Evolutionary conservation across 2,113 vertebrate species (phyloP), one percentile per base, ranked within the genome.

Genomic region (Oophaga pumilio): DNA sequence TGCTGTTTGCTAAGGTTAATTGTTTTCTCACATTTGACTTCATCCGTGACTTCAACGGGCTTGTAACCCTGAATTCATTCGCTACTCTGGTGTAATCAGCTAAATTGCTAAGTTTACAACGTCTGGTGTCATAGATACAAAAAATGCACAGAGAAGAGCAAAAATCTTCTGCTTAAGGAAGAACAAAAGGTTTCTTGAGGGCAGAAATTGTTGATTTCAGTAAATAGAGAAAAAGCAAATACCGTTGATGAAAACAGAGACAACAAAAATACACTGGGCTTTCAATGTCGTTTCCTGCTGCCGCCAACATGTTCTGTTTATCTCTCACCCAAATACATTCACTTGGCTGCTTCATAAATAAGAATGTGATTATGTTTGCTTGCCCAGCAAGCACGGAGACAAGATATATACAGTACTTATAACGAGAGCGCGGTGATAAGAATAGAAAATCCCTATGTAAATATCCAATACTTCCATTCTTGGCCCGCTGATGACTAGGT

Each of bases 61-160:
- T 13, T 57, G 76, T 28, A 56, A 79, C 76, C 59, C 76, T 79
- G 85, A 66, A 53, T 86, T 28, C n/a, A 69, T 86, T 33, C 62
- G 24, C 43, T 26, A 28, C 56, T 56, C 62, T 57, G 57, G 78
- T 78, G 66, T 68, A 86, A 86, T 86, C 85, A 79, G 50, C 49
- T 28, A 53, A 86, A 79, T 79, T 69, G 76, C 64, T 80, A 52
- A 56, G 76, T 86, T 79, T 79, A 79, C 76, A 69, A 43, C 2
- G 50, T 10, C 62, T 78, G 85, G 85, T 86, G 76, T 80, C 85
- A 86, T 15, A 69, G 85, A 86, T 68, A 79, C 85, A 86, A 79
- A 76, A 86, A 57, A 86, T 64, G 66, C 17, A 74, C 12, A 2
- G 22, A 76, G 74, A 24, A 60, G 43, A 77, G 59, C 59, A 77